phyloP scores from a whole-genome alignment of 2,113 vertebrate genomes.

The Leptobrachium leishanense region DNA sequence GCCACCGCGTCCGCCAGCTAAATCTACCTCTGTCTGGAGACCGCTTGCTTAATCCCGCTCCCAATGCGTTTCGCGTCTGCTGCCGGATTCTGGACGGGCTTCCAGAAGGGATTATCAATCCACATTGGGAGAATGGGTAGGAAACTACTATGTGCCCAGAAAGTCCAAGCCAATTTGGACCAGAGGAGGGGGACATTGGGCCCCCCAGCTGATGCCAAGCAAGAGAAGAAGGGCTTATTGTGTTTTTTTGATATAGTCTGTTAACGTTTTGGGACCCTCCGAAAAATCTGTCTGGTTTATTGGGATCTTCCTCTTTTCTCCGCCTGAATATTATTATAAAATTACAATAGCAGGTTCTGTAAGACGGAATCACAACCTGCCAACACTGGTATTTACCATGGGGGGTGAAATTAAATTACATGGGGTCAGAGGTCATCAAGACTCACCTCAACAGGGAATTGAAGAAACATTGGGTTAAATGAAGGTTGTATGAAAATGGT shows the following conservation, averaged over 20 bases:
- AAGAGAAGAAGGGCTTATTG: not conserved
- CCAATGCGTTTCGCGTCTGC: constrained; percentile 6
- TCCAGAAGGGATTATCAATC: constrained; percentile 16
- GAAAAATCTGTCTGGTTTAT: constrained; percentile 9
- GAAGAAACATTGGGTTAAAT: not conserved
- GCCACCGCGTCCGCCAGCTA: constrained; percentile 23
- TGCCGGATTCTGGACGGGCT: not conserved
- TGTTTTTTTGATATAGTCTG: constrained; percentile 10
- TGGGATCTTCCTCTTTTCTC: constrained; percentile 7
- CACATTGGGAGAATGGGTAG: not conserved
- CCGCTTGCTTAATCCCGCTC: not conserved
- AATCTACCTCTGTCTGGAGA: constrained; percentile 33
- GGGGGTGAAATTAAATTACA: not conserved
- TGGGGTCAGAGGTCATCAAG: not conserved
- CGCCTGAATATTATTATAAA: constrained; percentile 5
- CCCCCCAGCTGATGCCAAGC: not conserved
- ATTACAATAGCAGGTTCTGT: not conserved
- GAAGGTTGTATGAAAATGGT: too few species aligned
- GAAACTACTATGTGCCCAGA: not conserved
- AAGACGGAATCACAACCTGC: not conserved
- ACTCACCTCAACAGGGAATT: not conserved
- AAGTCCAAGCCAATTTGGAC: not conserved
- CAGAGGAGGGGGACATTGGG: not conserved
- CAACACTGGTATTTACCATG: not conserved
- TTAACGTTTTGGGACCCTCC: constrained; percentile 1